Evolutionary conservation across 2,888 invertebrate genomes (phyloP).

Genomic region (Eledone cirrhosa): DNA sequence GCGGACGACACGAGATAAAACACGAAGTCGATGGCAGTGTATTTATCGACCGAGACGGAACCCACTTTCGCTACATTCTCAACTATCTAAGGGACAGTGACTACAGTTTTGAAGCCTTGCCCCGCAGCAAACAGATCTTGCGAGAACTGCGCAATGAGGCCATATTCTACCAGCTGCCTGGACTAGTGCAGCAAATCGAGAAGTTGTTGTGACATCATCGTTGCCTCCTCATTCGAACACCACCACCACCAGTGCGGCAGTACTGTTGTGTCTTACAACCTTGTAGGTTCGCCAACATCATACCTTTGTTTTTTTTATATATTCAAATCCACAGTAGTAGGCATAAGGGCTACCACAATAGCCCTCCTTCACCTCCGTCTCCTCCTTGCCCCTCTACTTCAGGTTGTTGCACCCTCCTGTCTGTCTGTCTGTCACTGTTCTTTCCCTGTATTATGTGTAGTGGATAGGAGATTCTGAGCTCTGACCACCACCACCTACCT

Average conservation of each 20-base stretch:
- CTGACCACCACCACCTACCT: too few species aligned
- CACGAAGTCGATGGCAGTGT: conserved; percentile 57
- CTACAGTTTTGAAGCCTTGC: conserved; percentile 53
- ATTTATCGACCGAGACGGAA: conserved; percentile 60
- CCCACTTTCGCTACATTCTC: conserved; percentile 60
- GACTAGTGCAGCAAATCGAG: conserved; percentile 58
- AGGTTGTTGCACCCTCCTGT: too few species aligned
- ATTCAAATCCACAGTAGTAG: conserved; percentile 21
- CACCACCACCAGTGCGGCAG: too few species aligned
- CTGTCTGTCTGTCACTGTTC: too few species aligned
- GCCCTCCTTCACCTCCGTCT: too few species aligned
- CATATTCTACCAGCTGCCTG: conserved; percentile 58
- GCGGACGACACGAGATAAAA: conserved; percentile 55
- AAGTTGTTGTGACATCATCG: conserved; percentile 39
- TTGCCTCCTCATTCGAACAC: conserved; percentile 8
- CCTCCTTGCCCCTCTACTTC: too few species aligned
- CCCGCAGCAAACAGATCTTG: conserved; percentile 54
- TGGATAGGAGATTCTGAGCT: too few species aligned
- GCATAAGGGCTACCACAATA: background rate
- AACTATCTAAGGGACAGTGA: conserved; percentile 63
- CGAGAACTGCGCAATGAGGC: conserved; percentile 59
- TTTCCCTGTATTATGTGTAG: too few species aligned
- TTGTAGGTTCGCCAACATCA: conserved; percentile 1
- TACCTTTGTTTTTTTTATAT: conserved; percentile 7
- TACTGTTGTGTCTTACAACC: background rate